Conservation (phyloP, 2,113 vertebrate genomes). For the Pholis gunnellus region DNA sequence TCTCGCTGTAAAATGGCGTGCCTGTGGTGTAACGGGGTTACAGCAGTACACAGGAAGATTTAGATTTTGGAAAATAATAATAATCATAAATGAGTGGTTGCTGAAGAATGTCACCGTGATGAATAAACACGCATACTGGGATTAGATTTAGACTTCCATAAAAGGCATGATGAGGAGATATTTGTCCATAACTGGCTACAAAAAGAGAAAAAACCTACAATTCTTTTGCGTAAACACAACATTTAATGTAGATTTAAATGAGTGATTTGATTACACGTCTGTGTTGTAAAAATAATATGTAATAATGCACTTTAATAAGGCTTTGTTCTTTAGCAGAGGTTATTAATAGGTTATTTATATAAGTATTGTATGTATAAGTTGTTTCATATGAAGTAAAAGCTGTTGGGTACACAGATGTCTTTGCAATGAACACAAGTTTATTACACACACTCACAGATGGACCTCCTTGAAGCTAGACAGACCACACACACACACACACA, state of each 20-base stretch:
- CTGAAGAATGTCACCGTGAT: neutral
- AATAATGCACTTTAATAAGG: constrained; percentile 5
- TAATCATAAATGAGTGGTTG: neutral
- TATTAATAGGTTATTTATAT: neutral
- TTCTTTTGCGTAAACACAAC: neutral
- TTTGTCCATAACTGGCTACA: neutral
- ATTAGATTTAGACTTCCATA: neutral
- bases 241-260: neutral
- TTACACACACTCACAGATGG: constrained; percentile 45
- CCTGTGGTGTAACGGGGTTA: neutral
- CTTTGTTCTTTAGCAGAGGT: neutral
- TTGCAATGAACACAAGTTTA: constrained; percentile 17
- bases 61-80: too few species aligned
- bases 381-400: constrained; percentile 6
- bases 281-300: neutral
- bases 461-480: constrained; percentile 40
- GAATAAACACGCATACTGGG: neutral
- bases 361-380: neutral
- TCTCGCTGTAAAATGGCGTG: neutral
- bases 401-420: neutral
- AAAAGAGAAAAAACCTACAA: neutral
- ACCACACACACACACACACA: constrained; percentile 40
- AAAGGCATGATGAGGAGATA: neutral
- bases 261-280: neutral
- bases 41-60: neutral